Base-by-base conservation (phyloP, 2,113 vertebrate genomes). In the Tonatia bakeri region DNA sequence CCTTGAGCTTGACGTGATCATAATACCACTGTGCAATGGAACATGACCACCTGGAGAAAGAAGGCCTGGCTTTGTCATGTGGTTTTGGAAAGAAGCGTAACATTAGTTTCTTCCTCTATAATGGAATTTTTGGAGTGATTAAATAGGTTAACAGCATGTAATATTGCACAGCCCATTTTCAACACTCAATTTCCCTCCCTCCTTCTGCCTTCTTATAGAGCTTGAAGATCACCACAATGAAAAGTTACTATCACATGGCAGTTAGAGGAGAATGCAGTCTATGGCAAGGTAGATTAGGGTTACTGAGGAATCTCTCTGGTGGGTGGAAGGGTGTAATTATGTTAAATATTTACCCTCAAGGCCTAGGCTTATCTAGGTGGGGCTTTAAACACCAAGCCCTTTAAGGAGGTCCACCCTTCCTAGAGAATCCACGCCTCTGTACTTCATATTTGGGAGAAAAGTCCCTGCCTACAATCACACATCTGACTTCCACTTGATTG, bases 311-410 rank as follows among this genome's bases (percentile, higher is more conserved):
- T 82, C 77, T 56, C 22, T 3, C 7, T 45, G 38, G 75, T 24
- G 38, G 65, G 40, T 43, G 79, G 45, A 79, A 87, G 84, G n/a
- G 52, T 87, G 50, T 72, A 90, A 76, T 65, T 82, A 17, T 76
- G 81, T 96, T 96, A 91, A 94, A 95, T 95, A 94, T 97, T 97
- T 96, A 95, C 95, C 61, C 38, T 7, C 24, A 52, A 28, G 40
- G 43, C 19, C 52, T 28, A 16, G 20, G 93, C 72, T 94, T 96
- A 96, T 97, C 97, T 79, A 83, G 97, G 97, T 85, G 84, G 92
- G 20, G 75, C 90, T 94, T 88, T 81, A 87, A 89, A 92, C 76
- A 93, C 52, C n/a, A 5, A 72, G 87, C 50, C 38, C 73, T 93
- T 52, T 69, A 93, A 85, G 17, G 33, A 43, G 87, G 59, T 56